These are phyloP conservation scores for Hydriomena furcata DNA, from an alignment of 2,888 invertebrate genomes.

Conservation along the genomic window DNA sequence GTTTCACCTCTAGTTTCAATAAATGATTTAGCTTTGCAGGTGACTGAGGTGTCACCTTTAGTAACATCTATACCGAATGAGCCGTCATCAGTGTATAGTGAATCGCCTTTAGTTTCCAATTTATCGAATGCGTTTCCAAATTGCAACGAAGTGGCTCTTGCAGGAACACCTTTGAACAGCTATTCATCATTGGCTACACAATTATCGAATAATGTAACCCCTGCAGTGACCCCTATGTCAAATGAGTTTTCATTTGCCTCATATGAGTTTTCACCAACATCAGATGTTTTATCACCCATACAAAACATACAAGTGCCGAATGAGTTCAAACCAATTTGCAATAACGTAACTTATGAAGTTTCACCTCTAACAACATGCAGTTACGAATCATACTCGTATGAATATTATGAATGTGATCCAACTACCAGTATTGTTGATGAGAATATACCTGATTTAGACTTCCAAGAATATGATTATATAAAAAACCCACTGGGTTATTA, in stretches of 20 bases:
- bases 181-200: background rate
- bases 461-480: background rate
- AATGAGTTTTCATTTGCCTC: slow-evolving; percentile 12
- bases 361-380: slow-evolving; percentile 19
- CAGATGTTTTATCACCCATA: slow-evolving; percentile 10
- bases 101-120: slow-evolving; percentile 6
- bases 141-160: slow-evolving; percentile 8
- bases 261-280: slow-evolving; percentile 8
- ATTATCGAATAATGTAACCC: background rate
- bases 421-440: slow-evolving; percentile 13
- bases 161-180: background rate
- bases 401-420: slow-evolving; percentile 16
- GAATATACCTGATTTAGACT: slow-evolving; percentile 9
- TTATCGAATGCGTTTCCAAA: slow-evolving; percentile 8
- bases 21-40: slow-evolving; percentile 20
- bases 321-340: slow-evolving; percentile 16
- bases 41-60: slow-evolving; percentile 7
- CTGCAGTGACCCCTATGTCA: background rate
- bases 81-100: slow-evolving; percentile 6
- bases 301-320: slow-evolving; percentile 10
- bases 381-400: slow-evolving; percentile 19
- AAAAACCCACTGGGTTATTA: slow-evolving; percentile 49
- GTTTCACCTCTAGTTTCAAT: slow-evolving; percentile 20
- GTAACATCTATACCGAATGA: slow-evolving; percentile 8
- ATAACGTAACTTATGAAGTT: slow-evolving; percentile 1